A percentile compares a stretch with the other conserved stretches of the same genome.
Evolutionary conservation across 2,113 vertebrate species (phyloP).

Genomic region (Eurypyga helias): DNA sequence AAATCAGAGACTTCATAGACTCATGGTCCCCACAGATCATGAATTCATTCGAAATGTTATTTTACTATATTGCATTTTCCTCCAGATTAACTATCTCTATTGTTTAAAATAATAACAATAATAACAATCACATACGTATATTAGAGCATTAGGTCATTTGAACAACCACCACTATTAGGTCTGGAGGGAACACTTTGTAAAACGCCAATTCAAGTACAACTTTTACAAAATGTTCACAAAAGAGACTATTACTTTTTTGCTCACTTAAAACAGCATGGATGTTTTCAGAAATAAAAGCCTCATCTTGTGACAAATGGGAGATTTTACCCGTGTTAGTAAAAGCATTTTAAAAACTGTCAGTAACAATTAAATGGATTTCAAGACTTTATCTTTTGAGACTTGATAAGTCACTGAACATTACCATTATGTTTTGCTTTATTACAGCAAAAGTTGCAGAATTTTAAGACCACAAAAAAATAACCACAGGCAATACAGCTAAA

Average conservation of each 20-base stretch:
- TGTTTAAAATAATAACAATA: background rate
- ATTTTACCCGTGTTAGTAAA: background rate
- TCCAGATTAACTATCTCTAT: background rate
- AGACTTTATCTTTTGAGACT: background rate
- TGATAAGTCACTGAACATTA: background rate
- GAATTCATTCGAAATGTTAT: background rate
- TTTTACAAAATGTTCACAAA: background rate
- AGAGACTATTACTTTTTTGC: background rate
- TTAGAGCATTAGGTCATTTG: background rate
- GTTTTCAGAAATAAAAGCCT: background rate
- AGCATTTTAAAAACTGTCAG: background rate
- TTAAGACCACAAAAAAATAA: background rate
- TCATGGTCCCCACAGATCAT: rapidly evolving
- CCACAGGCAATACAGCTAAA: background rate
- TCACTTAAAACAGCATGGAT: background rate
- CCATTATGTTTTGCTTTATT: background rate
- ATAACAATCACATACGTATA: background rate
- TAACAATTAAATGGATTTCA: background rate
- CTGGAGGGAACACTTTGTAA: background rate
- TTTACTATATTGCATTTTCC: background rate
- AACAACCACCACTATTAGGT: background rate
- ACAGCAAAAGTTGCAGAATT: background rate
- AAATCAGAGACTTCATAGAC: background rate
- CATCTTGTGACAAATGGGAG: background rate
- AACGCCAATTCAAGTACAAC: background rate